Evolutionary conservation across 2,888 invertebrate genomes (phyloP), one percentile per base, ranked within the genome.

Genomic region (Heterodera filipjevi): DNA sequence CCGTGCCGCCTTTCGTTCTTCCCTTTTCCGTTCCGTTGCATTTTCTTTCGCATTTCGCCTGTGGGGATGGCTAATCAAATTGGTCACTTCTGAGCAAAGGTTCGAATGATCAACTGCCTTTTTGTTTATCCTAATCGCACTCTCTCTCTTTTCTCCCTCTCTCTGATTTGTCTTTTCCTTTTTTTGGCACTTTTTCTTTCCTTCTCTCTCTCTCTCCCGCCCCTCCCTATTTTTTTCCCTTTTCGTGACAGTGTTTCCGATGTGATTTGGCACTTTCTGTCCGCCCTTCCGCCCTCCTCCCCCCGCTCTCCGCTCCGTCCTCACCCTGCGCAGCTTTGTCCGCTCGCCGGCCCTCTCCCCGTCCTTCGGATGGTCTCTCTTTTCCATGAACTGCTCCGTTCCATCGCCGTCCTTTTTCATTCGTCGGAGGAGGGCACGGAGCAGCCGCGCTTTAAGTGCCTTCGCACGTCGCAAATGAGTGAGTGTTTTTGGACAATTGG

Each of bases 211-310:
- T 5, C 19, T 66, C 27, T 0, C 66, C 30, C 19, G 5, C 32
- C 5, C 66, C 27, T 19, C 66, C 35, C 12, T 39, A 12, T n/a
- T 16, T 19, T 14, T 49, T 39, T 39, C 16, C 32, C 70, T 19
- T 33, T 39, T 14, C 46, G 8, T 49, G 83, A 39, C 6, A 94
- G 95, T 89, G 92, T 98, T 32, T 96, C 97, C 87, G 97, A 98
- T 90, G 92, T 97, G 16, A 92, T 98, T 90, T 97, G 97, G 97
- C 96, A 95, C 94, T 95, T 96, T 66, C 80, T 88, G 35, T 85
- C 84, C 10, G 80, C 87, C 3, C 80, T 88, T 30, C 82, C 84
- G 10, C 86, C 87, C 3, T 87, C 85, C 77, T 77, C 83, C 19
- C 82, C 85, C 3, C 64, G 72, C 16, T 77, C 83, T n/a, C 78